A percentile compares a stretch with the other conserved stretches of the same genome.
These are phyloP conservation scores for Arothron firmamentum DNA, from an alignment of 2,113 vertebrate species.

Conservation along the genomic window DNA sequence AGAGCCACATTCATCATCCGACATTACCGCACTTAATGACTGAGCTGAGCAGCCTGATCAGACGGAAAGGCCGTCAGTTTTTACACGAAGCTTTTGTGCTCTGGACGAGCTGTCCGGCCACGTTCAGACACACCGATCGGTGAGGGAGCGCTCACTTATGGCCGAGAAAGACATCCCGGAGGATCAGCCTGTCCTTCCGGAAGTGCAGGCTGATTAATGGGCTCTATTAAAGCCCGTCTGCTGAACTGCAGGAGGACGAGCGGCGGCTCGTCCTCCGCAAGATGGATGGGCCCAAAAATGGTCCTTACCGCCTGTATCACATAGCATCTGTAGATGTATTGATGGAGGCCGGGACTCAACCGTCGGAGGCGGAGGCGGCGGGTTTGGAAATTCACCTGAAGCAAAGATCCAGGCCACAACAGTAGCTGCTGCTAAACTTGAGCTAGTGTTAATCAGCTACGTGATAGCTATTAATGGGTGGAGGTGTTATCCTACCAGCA, in stretches of 20 bases:
- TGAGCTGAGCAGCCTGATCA: conserved; percentile 11
- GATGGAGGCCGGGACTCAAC: conserved; percentile 23
- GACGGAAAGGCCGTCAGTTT: neutral
- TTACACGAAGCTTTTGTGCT: conserved; percentile 11
- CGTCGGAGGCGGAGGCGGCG: neutral
- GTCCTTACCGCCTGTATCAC: conserved; percentile 66
- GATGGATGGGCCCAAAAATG: conserved; percentile 68
- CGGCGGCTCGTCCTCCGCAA: conserved; percentile 38
- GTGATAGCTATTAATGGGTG: conserved; percentile 52
- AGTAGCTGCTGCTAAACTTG: conserved; percentile 1
- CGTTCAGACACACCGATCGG: conserved; percentile 13
- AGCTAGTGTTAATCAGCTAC: conserved; percentile 34
- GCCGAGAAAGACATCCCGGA: conserved; percentile 35
- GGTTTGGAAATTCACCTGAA: conserved; percentile 2
- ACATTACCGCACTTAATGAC: conserved; percentile 21
- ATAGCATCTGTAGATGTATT: conserved; percentile 57
- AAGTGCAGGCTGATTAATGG: conserved; percentile 67
- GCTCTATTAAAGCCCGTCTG: conserved; percentile 67
- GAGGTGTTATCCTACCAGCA: conserved; percentile 56
- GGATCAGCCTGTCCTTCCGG: conserved; percentile 24
- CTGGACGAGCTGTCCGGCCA: neutral
- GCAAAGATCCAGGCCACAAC: neutral
- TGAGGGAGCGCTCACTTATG: conserved; percentile 6
- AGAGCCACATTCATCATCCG: conserved; percentile 44
- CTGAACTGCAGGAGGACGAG: conserved; percentile 35